Conservation (phyloP, 2,113 vertebrate species). For the Seriola dumerili region DNA sequence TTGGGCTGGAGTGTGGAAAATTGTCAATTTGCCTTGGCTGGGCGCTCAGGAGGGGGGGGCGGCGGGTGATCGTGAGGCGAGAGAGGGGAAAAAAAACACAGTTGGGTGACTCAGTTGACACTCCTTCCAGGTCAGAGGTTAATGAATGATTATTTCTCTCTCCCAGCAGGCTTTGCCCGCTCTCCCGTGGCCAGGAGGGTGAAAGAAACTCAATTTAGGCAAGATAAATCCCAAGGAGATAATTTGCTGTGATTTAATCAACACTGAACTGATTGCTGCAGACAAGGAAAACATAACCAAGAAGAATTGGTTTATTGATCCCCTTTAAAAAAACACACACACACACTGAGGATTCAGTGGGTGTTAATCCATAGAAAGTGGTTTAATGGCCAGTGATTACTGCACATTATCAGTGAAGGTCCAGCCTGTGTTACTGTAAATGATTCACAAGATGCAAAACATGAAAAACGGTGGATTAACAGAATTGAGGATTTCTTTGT, state of each 20-base stretch:
- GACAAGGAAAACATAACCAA: slow-evolving; percentile 80
- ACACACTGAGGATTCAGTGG: slow-evolving; percentile 49
- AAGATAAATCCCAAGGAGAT: slow-evolving; percentile 77
- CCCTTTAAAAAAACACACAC: slow-evolving; percentile 52
- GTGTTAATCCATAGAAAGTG: slow-evolving; percentile 70
- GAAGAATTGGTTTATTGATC: slow-evolving; percentile 83
- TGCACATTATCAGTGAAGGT: slow-evolving; percentile 44
- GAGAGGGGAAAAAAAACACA: slow-evolving; percentile 34
- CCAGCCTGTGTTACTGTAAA: slow-evolving; percentile 42
- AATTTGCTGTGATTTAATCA: slow-evolving; percentile 82
- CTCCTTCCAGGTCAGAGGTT: slow-evolving; percentile 83
- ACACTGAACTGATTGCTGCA: slow-evolving; percentile 67
- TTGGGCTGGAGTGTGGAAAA: slow-evolving; percentile 65
- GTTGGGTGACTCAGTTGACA: slow-evolving; percentile 73
- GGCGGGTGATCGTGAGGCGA: too few relatives aligned
- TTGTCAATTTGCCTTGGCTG: slow-evolving; percentile 68
- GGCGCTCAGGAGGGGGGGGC: slow-evolving; percentile 38
- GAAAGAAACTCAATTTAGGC: slow-evolving; percentile 82
- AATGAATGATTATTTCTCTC: slow-evolving; percentile 85
- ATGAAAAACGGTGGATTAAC: slow-evolving; percentile 10
- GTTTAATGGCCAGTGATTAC: slow-evolving; percentile 74
- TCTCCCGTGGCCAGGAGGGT: slow-evolving; percentile 78
- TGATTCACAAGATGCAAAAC: slow-evolving; percentile 15
- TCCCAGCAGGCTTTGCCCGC: slow-evolving; percentile 78
- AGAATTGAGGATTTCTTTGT: slow-evolving; percentile 6